A percentile compares a stretch with the other conserved stretches of the same genome.
Evolutionary conservation across 1,140 invertebrate genomes (phyloP).

Genomic region (Kradibia gibbosae): DNA sequence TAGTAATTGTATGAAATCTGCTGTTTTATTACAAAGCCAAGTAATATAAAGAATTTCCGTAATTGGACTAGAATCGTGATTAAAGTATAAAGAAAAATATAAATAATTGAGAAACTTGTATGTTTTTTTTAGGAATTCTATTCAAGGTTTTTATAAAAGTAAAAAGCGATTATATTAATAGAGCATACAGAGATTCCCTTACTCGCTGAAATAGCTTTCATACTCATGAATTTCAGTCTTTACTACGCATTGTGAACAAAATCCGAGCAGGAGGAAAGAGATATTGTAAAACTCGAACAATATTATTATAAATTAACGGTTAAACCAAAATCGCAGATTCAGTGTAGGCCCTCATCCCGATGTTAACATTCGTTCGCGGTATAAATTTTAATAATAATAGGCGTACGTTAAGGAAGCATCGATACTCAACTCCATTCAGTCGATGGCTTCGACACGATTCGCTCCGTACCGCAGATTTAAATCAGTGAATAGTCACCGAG

Average conservation of each 20-base stretch:
- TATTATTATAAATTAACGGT: slow-evolving; percentile 7
- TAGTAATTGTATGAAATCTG: neutral
- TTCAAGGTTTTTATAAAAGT: neutral
- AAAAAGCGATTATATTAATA: neutral
- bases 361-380: neutral
- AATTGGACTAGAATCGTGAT: neutral
- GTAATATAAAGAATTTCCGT: too few species aligned
- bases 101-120: neutral
- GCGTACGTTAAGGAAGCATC: neutral
- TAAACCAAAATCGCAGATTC: neutral
- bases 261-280: neutral
- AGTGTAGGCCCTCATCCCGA: neutral
- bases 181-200: neutral
- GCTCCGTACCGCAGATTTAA: neutral
- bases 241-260: neutral
- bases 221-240: neutral
- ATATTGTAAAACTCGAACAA: neutral
- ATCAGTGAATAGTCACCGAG: slow-evolving; percentile 22
- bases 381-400: neutral
- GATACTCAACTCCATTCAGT: neutral
- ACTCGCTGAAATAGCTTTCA: neutral
- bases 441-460: neutral
- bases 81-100: neutral
- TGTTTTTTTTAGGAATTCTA: neutral
- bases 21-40: too few species aligned